Base-by-base conservation (phyloP, 2,797 vertebrate species). In the Dipus sagitta region DNA sequence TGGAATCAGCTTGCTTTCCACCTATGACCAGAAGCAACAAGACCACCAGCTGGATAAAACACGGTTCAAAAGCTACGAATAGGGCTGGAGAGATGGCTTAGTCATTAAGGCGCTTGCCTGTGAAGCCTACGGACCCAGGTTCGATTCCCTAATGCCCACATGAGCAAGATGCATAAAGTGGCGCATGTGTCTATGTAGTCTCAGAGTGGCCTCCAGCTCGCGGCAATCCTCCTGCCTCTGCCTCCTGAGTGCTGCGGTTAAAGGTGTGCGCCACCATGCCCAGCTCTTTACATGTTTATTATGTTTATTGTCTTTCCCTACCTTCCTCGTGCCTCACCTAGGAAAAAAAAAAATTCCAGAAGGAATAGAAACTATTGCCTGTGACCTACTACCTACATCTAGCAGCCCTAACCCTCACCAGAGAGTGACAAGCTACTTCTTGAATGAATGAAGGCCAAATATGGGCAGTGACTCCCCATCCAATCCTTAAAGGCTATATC, bases 1-100 rank as follows among this genome's bases (percentile, higher is more conserved):
- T 98, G 99, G 99, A 96, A 99, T 99, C 90, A 99, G 98, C 95
- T 99, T 98, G 81, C 99, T 98, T 86, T 99, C 99, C 97, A 99
- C 97, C 99, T 99, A 94, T 86, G 97, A 97, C 70, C 78, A 91
- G 95, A 83, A 96, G 74, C 30, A 88, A 77, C 60, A 85, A 17
- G 72, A 75, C 79, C 42, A 91, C 86, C 32, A 74, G 64, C n/a
- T 74, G 28, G n/a, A 38, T 95, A 5, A 93, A 64, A 88, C 82
- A 75, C 20, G 21, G 89, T 79, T 71, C 91, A 34, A 86, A 79
- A 85, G 32, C 30, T 14, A 30, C 47, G 78, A 83, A 90, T 3
- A n/a, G 38, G 38, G 38, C 38, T 38, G 38, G 38, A 38, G 38
- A 38, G 38, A 38, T 38, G 38, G 38, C 38, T 3, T 38, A 38